Evolutionary conservation across 2,797 vertebrate genomes (phyloP).

Genomic region (Garrulus glandarius): DNA sequence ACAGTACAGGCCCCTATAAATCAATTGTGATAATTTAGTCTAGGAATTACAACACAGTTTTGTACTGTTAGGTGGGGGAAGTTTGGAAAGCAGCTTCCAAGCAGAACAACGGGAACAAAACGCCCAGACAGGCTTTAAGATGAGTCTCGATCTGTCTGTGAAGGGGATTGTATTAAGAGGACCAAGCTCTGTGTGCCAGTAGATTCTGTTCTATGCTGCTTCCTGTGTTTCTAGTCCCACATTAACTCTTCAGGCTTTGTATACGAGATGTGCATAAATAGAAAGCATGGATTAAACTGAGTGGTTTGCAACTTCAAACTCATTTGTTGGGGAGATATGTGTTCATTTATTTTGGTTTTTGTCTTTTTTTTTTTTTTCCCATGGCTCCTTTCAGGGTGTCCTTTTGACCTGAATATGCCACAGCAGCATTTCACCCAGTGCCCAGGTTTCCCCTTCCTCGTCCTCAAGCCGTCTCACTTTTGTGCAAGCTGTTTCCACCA

Average conservation of each 20-base stretch:
- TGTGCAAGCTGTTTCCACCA: not conserved
- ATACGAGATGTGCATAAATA: not conserved
- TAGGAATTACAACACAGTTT: not conserved
- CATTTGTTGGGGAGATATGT: not conserved
- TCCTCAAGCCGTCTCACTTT: not conserved
- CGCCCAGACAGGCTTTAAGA: not conserved
- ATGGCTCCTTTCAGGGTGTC: not conserved
- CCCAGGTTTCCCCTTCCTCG: not conserved
- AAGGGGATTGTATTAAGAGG: not conserved
- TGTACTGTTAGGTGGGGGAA: not conserved
- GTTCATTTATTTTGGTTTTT: not conserved
- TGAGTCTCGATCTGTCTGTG: not conserved
- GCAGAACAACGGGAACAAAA: not conserved
- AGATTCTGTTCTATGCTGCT: not conserved
- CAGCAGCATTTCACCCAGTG: not conserved
- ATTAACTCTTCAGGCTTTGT: not conserved
- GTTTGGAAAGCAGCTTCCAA: not conserved
- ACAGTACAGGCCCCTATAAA: not conserved
- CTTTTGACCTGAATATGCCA: not conserved
- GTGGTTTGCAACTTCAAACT: not conserved
- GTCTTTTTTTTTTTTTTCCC: fast-evolving
- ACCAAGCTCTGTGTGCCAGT: not conserved
- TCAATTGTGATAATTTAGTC: not conserved
- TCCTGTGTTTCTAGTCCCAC: not conserved
- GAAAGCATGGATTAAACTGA: not conserved